Evolutionary conservation across 2,113 vertebrate species (phyloP).

Genomic region (Podarcis muralis): DNA sequence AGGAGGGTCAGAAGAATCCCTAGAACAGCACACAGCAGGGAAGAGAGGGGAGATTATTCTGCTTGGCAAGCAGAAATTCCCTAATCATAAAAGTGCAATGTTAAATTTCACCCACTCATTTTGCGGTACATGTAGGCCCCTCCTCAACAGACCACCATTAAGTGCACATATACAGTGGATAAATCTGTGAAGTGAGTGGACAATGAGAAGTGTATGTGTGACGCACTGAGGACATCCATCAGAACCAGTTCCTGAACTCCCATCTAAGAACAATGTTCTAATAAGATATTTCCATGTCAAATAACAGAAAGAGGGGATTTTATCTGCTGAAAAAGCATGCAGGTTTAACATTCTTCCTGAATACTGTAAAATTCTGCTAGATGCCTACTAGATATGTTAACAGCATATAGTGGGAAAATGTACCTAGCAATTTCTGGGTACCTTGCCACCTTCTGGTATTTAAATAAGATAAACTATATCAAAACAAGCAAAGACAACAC

Average conservation of each 20-base stretch:
- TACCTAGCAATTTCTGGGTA: background rate
- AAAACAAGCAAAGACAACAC: background rate
- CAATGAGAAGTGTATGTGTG: background rate
- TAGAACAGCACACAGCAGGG: too few relatives aligned
- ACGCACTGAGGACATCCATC: background rate
- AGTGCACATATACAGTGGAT: background rate
- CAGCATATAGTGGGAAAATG: fast-evolving
- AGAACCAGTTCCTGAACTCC: background rate
- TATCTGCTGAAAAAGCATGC: background rate
- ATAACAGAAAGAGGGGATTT: background rate
- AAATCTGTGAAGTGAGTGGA: background rate
- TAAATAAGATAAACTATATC: background rate
- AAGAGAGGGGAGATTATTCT: too few relatives aligned
- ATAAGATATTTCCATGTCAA: background rate
- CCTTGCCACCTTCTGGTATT: background rate
- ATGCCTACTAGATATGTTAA: fast-evolving
- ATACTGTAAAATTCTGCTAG: background rate
- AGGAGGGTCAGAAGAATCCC: too few relatives aligned
- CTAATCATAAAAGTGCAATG: too few relatives aligned
- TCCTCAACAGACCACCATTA: background rate
- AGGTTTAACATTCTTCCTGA: background rate
- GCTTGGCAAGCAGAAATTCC: too few relatives aligned
- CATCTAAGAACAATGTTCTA: background rate
- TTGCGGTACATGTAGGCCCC: background rate
- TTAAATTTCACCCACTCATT: background rate